Percentiles rank a stretch among this genome's conserved stretches.
Evolutionary conservation across 2,797 vertebrate species (phyloP).

Genomic region (Sebastes jordani): DNA sequence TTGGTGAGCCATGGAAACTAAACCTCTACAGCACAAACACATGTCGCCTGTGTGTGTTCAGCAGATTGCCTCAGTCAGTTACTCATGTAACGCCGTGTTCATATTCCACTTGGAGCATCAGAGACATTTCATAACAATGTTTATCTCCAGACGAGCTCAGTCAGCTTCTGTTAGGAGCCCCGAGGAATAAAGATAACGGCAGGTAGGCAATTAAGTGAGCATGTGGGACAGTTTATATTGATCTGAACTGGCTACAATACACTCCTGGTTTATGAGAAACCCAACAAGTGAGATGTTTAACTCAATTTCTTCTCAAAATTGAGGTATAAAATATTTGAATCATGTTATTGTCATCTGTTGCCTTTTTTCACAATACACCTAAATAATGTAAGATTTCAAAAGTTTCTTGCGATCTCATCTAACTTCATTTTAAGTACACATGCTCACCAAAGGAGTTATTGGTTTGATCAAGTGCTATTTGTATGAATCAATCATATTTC

Average conservation of each 20-base stretch:
- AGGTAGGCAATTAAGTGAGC: conserved; percentile 50
- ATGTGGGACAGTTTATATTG: conserved; percentile 56
- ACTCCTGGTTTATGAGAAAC: conserved; percentile 44
- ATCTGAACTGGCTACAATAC: conserved; percentile 23
- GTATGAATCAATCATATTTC: not conserved
- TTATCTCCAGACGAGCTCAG: conserved; percentile 49
- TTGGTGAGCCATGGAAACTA: conserved; percentile 31
- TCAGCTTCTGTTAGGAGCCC: conserved; percentile 30
- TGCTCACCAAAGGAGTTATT: not conserved
- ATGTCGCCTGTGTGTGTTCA: conserved; percentile 2
- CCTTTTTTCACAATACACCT: not conserved
- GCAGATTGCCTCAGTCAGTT: conserved; percentile 9
- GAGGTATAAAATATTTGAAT: not conserved
- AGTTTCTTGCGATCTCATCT: not conserved
- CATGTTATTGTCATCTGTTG: not conserved
- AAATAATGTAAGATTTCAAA: not conserved
- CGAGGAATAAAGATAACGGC: conserved; percentile 40
- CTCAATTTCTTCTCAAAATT: conserved; percentile 14
- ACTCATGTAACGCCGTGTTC: conserved; percentile 14
- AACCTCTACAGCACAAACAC: conserved; percentile 32
- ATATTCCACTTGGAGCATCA: conserved; percentile 45
- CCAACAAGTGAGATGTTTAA: conserved; percentile 24
- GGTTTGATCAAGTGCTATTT: not conserved
- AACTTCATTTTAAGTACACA: conserved; percentile 3
- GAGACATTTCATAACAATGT: conserved; percentile 28